Evolutionary conservation across 2,113 vertebrate species (phyloP), one percentile per base, ranked within the genome.

Genomic region (Hypanus sabinus): DNA sequence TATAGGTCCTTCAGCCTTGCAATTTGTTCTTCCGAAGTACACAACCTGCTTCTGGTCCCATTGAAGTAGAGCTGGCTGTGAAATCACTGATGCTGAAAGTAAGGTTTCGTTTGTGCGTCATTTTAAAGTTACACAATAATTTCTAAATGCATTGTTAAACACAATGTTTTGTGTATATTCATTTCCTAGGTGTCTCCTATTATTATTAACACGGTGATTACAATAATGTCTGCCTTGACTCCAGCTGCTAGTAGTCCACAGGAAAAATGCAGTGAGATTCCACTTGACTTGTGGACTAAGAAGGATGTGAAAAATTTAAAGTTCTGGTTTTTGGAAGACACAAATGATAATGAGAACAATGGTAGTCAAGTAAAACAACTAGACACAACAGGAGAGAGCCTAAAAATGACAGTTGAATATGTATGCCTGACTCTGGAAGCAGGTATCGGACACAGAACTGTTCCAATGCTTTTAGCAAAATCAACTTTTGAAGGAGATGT

Each of bases 401-500:
- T 99, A 92, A 96, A 97, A 96, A 96, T 99, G 94, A 96, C 70
- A 90, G 96, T 99, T 95, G 97, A 97, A 94, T 98, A 98, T 71
- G 97, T 99, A 95, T 98, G 98, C 95, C 24, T 99, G 94, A 99
- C 98, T 85, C 97, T 99, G 94, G 99, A 99, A 96, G 99, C 98
- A 94, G 99, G 99, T 2, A 96, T 99, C 95, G 99, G 99, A 57
- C 98, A 99, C 94, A 97, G 97, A 95, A 99, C 98, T 3, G 96
- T 99, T 83, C 99, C 99, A n/a, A 99, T 99, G 98, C 98, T 99
- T 94, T 97, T 99, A 95, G 98, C 98, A 94, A 99, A 99, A 94
- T 98, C 98, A 8, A 97, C 97, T 55, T 98, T 99, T 96, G 95
- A 96, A 20, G 98, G 98, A 93, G 96, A 98, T 94, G 98, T 98